phyloP scores from a whole-genome alignment of 2,113 vertebrate species.

The Mesitornis unicolor region DNA sequence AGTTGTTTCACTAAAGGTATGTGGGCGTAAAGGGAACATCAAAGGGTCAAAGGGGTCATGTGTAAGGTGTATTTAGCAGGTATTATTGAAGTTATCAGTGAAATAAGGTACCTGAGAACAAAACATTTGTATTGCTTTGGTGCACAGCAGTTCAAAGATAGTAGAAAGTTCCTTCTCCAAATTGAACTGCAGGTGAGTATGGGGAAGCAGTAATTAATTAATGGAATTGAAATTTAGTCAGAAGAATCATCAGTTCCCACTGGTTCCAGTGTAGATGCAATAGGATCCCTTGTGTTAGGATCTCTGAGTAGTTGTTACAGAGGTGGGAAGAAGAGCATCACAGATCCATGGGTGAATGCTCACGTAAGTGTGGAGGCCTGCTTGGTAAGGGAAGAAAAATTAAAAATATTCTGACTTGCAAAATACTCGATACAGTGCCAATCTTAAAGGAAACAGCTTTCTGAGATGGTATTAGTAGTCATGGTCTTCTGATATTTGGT shows the following conservation, averaged over 20 bases:
- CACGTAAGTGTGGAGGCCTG: rapidly evolving
- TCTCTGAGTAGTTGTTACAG: neutral
- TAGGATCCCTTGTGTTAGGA: neutral
- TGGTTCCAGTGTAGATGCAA: neutral
- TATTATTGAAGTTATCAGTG: neutral
- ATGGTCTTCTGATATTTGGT: neutral
- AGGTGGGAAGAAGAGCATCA: neutral
- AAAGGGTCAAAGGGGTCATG: neutral
- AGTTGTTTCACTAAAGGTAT: neutral
- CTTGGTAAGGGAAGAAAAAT: neutral
- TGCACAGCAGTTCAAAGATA: neutral
- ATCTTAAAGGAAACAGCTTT: neutral
- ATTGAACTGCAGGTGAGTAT: neutral
- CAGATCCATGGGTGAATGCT: neutral
- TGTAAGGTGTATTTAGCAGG: neutral
- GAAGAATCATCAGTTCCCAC: neutral
- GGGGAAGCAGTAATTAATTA: neutral
- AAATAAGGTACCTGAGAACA: neutral
- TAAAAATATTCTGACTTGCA: neutral
- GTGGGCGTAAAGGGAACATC: neutral
- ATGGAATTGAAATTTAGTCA: neutral
- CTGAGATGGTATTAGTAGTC: neutral
- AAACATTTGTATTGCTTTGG: neutral
- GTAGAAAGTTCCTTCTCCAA: neutral
- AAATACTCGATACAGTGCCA: neutral